Evolutionary conservation across 35 echinoderm and acorn worm genomes (phyloP), one percentile per base, ranked within the genome.

Genomic region (Patiria miniata): DNA sequence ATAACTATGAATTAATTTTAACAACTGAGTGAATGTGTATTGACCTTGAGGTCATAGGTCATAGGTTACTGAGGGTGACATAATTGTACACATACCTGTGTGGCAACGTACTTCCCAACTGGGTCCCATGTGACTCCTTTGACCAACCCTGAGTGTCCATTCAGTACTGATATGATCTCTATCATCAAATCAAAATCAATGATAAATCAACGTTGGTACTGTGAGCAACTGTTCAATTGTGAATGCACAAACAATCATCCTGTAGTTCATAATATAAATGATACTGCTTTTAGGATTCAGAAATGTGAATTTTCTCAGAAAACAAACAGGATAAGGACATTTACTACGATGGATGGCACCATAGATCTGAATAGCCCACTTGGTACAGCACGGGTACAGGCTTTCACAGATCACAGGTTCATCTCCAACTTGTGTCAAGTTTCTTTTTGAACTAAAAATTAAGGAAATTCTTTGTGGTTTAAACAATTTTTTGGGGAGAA

Each of bases 101-200:
- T 94, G 2, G 96, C 92, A 7, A 99, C 33, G 60, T 99, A 99
- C 92, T 99, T 99, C 39, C 96, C 96, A 34, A 99, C 89, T 38
- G 96, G 96, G 77, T 99, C 96, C 96, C 96, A 99, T 10, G 96
- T 91, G 12, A 94, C 92, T 21, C 96, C 96, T 78, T 99, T 99
- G 2, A 99, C 96, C 78, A 99, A 61, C 23, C 96, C 96, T 76
- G 96, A 92, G 68, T 99, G 96, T 79, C 96, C 96, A 54, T 39
- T 39, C 14, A 99, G 82, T 21, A 99, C 89, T 22, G 89, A 78
- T 8, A 95, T 89, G 33, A 91, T 78, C 65, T 95, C 96, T 92
- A 82, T 2, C 79, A 39, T 50, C 61, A 78, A 10, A 59, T 2
- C 40, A 79, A 84, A 93, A 84, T 8, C 32, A 61, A 82, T 18